Evolutionary conservation across 1,140 invertebrate genomes (phyloP), one percentile per base, ranked within the genome.

Genomic region (Ceratina australensis): DNA sequence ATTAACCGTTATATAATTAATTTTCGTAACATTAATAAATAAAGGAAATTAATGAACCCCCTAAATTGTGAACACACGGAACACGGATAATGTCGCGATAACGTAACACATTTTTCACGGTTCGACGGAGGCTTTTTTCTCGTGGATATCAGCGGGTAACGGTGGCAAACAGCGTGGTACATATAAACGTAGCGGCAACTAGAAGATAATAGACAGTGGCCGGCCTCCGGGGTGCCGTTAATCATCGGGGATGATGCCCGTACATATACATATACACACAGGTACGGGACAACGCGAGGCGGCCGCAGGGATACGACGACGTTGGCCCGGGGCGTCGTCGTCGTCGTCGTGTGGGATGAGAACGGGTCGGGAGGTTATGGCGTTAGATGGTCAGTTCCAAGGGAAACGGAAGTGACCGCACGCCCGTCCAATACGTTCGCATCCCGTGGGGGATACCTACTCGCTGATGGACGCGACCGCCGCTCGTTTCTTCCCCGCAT

Each of bases 331-430:
- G n/a, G n/a, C n/a, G n/a, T n/a, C n/a, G n/a, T n/a, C n/a, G n/a
- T n/a, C n/a, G n/a, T n/a, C 64, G 81, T 61, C 68, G 80, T 57
- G 84, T 33, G 84, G 76, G 79, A 76, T 22, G n/a, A 20, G 54
- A 20, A 20, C 47, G 49, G 12, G 33, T 16, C 28, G 63, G 72
- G 83, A 82, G 86, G 77, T 77, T 86, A 82, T 83, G 84, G 78
- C 84, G 75, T 83, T 83, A 78, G 83, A 85, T 80, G 84, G 79
- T 85, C 82, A 85, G 85, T 77, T 82, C 52, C 76, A 80, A 83
- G 88, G 86, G 86, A 88, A 90, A 86, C 90, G 90, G 87, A 91
- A 91, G 89, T 90, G 89, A 91, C 89, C 89, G 78, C 87, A 87
- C 83, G 64, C 66, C 52, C 52, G 73, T 68, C 83, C 83, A 73